phyloP scores from a whole-genome alignment of 1,140 invertebrate species.

The Vollenhovia emeryi region DNA sequence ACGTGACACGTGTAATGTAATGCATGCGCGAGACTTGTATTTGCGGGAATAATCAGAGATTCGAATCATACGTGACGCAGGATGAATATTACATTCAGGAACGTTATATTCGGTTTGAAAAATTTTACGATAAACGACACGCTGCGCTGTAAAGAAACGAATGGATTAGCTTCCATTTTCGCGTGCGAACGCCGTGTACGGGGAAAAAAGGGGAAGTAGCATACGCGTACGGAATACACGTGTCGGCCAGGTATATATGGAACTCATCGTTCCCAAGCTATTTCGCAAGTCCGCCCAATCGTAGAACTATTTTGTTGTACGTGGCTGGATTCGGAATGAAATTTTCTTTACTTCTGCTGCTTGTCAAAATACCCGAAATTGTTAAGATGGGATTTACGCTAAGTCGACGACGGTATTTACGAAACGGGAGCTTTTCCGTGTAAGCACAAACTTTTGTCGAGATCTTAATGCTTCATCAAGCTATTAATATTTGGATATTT shows the following conservation, averaged over 20 bases:
- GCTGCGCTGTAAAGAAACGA: not conserved
- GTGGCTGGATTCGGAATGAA: conserved; percentile 44
- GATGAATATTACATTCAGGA: not conserved
- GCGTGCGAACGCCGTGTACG: not conserved
- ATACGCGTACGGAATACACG: conserved; percentile 52
- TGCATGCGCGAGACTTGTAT: not conserved
- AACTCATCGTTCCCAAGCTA: conserved; percentile 55
- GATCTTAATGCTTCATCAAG: not conserved
- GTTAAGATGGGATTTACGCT: conserved; percentile 42
- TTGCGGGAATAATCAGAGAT: conserved; percentile 6
- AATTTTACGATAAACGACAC: conserved; percentile 39
- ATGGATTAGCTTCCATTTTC: conserved; percentile 47
- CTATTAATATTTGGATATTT: not conserved
- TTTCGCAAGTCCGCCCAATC: conserved; percentile 55
- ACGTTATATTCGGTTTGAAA: conserved; percentile 22
- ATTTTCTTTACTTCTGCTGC: conserved; percentile 48
- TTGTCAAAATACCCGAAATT: conserved; percentile 45
- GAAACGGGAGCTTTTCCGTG: not conserved
- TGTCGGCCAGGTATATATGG: conserved; percentile 34
- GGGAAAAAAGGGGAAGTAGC: conserved; percentile 28
- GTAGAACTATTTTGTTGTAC: conserved; percentile 59
- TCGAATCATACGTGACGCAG: not conserved
- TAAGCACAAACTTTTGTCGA: not conserved
- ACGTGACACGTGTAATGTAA: conserved; percentile 5
- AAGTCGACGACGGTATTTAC: conserved; percentile 16